Base-by-base conservation (phyloP, 1,140 invertebrate species). In the Atta cephalotes region DNA sequence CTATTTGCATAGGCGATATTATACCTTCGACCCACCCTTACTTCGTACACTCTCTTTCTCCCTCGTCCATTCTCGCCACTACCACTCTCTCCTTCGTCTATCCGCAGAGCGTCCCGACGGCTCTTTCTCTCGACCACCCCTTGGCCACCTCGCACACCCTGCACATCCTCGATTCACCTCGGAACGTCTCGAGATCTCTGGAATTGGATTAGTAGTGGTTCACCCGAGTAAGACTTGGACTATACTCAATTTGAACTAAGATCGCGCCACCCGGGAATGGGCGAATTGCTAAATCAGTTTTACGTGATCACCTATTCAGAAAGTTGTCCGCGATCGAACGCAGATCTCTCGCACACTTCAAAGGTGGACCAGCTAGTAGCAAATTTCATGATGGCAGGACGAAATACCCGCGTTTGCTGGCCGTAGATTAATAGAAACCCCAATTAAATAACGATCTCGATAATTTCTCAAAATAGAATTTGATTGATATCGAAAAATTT, bases 301-400 rank as follows among this genome's bases (percentile, higher is more conserved):
- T 95, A 95, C 95, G 93, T 95, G 94, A 95, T 95, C 95, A 95
- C 94, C 95, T 95, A 95, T 95, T 95, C 95, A 95, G 92, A 94
- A 95, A 95, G 94, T 95, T 95, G 94, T 92, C 88, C 90, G 90
- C 88, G 90, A 93, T 92, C 90, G 91, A 93, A 93, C 82, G 86
- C 87, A 91, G 92, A 93, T 93, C 92, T 91, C 91, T 91, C 87
- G 88, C 90, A 87, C 65, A 62, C 21, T 1, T 31, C 35, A 60
- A 72, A 45, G 66, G 21, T 85, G 76, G 87, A 86, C 87, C 53
- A 89, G 89, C 89, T 82, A 85, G 25, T 82, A 81, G 60, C 62
- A 28, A 72, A 76, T 70, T 82, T 90, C 79, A 90, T 60, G 72
- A 56, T 28, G 21, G 16, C 14, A 28, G 12, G 51, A 21, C 7